phyloP scores from a whole-genome alignment of 2,797 vertebrate genomes.

The Trematocara caparti region DNA sequence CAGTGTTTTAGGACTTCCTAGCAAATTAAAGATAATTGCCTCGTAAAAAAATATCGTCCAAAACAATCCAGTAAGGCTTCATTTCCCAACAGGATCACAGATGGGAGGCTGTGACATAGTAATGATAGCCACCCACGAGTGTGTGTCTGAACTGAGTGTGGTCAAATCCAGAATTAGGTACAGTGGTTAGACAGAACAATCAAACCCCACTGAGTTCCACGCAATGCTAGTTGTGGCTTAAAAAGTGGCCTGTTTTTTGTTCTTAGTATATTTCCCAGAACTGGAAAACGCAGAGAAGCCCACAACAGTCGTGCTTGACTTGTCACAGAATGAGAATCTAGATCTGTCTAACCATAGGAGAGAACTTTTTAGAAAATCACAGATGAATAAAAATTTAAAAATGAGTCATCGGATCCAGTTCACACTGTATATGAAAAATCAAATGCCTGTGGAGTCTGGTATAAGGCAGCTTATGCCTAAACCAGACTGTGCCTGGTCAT shows the following conservation, averaged over 20 bases:
- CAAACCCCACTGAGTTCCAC: conserved; percentile 23
- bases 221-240: conserved; percentile 10
- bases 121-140: conserved; percentile 59
- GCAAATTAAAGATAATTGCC: conserved; percentile 53
- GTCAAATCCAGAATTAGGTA: conserved; percentile 34
- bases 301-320: conserved; percentile 31
- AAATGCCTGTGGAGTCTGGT: neutral
- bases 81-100: conserved; percentile 45
- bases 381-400: neutral
- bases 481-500: neutral
- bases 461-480: neutral
- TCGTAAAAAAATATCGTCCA: conserved; percentile 31
- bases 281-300: conserved; percentile 27
- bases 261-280: conserved; percentile 29
- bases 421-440: neutral
- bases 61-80: conserved; percentile 20
- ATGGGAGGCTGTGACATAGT: conserved; percentile 43
- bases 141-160: conserved; percentile 37
- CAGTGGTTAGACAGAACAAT: conserved; percentile 46
- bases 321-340: conserved; percentile 26
- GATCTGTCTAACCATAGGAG: conserved; percentile 16
- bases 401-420: neutral
- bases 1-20: conserved; percentile 23
- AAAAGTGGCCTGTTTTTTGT: conserved; percentile 17
- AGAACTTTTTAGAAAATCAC: neutral